phyloP scores from a whole-genome alignment of 2,797 vertebrate species.

The Sardinella longiceps region DNA sequence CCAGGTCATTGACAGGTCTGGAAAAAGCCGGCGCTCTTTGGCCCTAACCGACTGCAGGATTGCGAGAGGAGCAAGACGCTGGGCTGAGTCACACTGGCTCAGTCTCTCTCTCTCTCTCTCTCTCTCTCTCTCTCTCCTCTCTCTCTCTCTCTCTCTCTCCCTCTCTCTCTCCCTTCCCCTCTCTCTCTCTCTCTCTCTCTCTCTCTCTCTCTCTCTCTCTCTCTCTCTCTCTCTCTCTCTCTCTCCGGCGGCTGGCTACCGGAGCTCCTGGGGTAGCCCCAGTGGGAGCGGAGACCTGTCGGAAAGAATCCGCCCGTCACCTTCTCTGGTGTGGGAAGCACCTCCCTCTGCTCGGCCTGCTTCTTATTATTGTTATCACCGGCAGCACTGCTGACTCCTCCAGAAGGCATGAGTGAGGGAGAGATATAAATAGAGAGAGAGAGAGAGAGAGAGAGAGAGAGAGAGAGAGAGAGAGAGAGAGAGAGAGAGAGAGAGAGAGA shows the following conservation, averaged over 20 bases:
- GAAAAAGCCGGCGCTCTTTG: conserved; percentile 3
- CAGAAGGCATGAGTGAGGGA: conserved; percentile 28
- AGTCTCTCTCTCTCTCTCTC: not conserved
- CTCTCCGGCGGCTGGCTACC: not conserved
- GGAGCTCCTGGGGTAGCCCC: not conserved
- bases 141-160: not conserved
- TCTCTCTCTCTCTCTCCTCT: not conserved
- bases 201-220: not conserved
- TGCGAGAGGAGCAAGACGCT: not conserved
- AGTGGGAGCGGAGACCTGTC: not conserved
- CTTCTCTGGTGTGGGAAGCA: conserved; percentile 50
- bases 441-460: not conserved
- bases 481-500: conserved; percentile 1
- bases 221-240: not conserved
- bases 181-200: not conserved
- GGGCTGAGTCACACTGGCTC: not conserved
- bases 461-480: not conserved
- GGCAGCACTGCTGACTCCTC: conserved; percentile 58
- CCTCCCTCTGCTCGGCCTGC: conserved; percentile 43
- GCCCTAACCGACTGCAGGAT: not conserved
- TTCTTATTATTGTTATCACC: conserved; percentile 48
- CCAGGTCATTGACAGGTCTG: not conserved
- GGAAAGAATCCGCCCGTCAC: not conserved
- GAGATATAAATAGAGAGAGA: not conserved
- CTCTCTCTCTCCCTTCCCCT: not conserved